A percentile compares a stretch with the other conserved stretches of the same genome.
Evolutionary conservation across 2,797 vertebrate species (phyloP).

Genomic region (Chrysolophus pictus): DNA sequence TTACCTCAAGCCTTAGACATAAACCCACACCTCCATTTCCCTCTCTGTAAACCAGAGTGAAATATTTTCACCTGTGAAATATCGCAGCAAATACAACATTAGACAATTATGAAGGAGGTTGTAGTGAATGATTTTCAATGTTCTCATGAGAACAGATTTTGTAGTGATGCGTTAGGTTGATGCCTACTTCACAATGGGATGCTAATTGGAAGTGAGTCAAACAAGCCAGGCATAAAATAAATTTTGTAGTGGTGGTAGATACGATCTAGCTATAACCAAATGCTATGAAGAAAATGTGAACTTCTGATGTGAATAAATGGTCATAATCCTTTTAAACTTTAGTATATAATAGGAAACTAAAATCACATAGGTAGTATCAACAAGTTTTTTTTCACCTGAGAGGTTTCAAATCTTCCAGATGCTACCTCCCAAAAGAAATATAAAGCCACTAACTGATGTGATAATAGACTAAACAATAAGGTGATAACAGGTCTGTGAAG

Average conservation of each 20-base stretch:
- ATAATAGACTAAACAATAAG: not conserved
- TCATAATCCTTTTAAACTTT: not conserved
- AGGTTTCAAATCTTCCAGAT: not conserved
- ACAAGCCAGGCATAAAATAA: slow-evolving; percentile 19
- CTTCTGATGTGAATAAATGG: not conserved
- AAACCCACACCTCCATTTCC: not conserved
- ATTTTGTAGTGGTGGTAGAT: slow-evolving; percentile 17
- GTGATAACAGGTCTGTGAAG: not conserved
- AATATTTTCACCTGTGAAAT: not conserved
- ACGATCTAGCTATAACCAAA: not conserved
- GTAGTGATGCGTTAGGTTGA: slow-evolving; percentile 14
- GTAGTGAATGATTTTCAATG: not conserved
- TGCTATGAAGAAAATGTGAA: slow-evolving; percentile 2
- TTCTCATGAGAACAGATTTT: not conserved
- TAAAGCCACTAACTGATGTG: not conserved
- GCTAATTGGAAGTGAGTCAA: slow-evolving; percentile 45
- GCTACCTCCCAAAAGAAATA: not conserved
- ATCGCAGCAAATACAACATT: not conserved
- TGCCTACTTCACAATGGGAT: slow-evolving; percentile 22
- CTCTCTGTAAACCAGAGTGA: not conserved
- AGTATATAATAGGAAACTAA: not conserved
- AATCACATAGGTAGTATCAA: not conserved
- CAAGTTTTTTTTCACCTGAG: not conserved
- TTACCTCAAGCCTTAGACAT: not conserved
- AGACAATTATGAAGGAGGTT: not conserved